phyloP scores from a whole-genome alignment of 64 coral and sea anemone genomes.

The Stylophora pistillata region DNA sequence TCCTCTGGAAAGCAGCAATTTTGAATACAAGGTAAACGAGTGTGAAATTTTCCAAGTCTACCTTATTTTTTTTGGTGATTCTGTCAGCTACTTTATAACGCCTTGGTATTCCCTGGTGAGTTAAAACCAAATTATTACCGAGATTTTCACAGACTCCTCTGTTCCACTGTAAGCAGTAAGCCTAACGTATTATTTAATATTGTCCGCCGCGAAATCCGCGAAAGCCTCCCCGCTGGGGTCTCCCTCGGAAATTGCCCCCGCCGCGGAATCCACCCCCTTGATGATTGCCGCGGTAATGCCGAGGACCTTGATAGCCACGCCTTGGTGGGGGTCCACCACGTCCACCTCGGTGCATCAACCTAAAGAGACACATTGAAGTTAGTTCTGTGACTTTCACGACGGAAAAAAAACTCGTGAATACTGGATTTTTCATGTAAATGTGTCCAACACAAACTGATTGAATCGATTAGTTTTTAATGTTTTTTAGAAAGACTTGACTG shows the following conservation, averaged over 20 bases:
- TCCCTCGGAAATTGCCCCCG: slow-evolving; percentile 77
- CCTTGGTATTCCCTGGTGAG: too few species aligned
- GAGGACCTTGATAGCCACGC: slow-evolving; percentile 94
- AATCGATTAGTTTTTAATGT: too few species aligned
- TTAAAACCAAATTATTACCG: too few species aligned
- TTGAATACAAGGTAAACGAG: too few species aligned
- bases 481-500: too few species aligned
- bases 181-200: not conserved
- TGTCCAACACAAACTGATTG: too few species aligned
- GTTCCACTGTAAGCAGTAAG: not conserved
- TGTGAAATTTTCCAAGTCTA: too few species aligned
- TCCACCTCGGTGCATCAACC: slow-evolving; percentile 47
- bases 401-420: too few species aligned
- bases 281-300: slow-evolving; percentile 84
- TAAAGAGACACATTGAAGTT: not conserved
- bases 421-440: too few species aligned
- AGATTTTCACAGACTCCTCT: not conserved
- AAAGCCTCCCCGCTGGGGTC: slow-evolving; percentile 48
- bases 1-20: too few species aligned
- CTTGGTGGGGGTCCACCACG: slow-evolving; percentile 67
- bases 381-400: not conserved
- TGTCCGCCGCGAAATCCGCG: slow-evolving; percentile 56
- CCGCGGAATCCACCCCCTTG: slow-evolving; percentile 70
- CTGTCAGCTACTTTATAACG: too few species aligned
- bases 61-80: too few species aligned